Conservation (phyloP, 2,113 vertebrate species). For the Thinocorus orbignyianus region DNA sequence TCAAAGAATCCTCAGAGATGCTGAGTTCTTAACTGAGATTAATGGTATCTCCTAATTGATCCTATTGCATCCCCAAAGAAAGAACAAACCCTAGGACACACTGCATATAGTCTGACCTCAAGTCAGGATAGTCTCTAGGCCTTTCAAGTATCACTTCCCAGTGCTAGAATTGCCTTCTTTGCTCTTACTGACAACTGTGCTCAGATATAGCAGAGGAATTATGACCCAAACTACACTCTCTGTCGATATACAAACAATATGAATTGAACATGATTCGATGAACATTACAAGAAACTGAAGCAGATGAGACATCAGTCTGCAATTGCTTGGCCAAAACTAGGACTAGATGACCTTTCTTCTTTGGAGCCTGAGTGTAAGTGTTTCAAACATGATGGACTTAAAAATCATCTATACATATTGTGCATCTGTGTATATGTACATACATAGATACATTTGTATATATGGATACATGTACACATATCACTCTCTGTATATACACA, state of each 20-base stretch:
- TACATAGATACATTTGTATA: too few species aligned
- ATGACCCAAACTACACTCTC: background rate
- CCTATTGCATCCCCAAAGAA: background rate
- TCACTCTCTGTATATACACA: background rate
- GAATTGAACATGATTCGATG: rapidly evolving
- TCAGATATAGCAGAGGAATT: background rate
- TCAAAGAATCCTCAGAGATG: background rate
- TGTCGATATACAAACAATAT: background rate
- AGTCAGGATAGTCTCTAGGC: background rate
- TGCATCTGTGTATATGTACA: background rate
- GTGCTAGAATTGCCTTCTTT: background rate
- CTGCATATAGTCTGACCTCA: background rate
- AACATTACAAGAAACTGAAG: background rate
- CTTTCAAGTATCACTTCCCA: background rate
- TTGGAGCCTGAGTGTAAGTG: background rate
- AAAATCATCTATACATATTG: background rate
- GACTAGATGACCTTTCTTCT: background rate
- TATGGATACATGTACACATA: rapidly evolving
- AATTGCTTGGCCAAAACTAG: background rate
- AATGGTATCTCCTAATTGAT: background rate
- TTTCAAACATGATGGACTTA: background rate
- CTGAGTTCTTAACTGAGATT: background rate
- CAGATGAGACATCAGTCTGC: background rate
- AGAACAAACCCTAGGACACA: background rate
- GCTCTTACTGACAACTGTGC: background rate